A percentile compares a stretch with the other conserved stretches of the same genome.
Evolutionary conservation across 1,140 invertebrate species (phyloP).

Genomic region (Neocloeon triangulifer): DNA sequence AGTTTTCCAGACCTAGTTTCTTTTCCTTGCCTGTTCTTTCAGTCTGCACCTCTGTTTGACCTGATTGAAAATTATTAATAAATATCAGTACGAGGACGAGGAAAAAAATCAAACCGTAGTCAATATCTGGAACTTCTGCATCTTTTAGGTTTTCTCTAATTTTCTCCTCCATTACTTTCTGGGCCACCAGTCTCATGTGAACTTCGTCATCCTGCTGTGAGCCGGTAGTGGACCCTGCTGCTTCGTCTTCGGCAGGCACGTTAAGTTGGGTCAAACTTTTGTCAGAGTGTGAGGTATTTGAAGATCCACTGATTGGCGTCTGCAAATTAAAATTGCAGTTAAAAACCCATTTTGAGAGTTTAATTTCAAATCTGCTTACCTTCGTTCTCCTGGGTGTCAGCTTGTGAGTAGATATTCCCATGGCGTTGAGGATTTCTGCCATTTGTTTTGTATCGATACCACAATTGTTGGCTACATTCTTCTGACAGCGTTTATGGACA

Average conservation of each 20-base stretch:
- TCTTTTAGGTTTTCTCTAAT: constrained; percentile 12
- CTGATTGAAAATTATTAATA: no score
- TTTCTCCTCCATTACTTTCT: constrained; percentile 16
- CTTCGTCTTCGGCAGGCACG: constrained; percentile 6
- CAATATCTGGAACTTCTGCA: constrained; percentile 2
- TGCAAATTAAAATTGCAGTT: not conserved
- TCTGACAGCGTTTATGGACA: constrained; percentile 96
- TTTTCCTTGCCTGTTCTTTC: constrained; percentile 17
- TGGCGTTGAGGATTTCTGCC: constrained; percentile 71
- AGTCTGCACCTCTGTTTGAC: not conserved
- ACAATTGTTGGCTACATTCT: constrained; percentile 98
- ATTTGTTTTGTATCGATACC: constrained; percentile 94
- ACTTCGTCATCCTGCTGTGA: constrained; percentile 13
- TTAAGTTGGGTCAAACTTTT: no score
- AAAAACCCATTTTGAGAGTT: not conserved
- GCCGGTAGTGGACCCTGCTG: constrained; percentile 7
- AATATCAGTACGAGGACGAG: no score
- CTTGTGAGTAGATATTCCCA: constrained; percentile 85
- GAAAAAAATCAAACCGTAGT: no score
- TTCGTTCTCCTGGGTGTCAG: constrained; percentile 44
- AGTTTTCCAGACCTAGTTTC: constrained; percentile 63
- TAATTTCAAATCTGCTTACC: constrained; percentile 13
- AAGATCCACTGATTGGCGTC: constrained; percentile 2
- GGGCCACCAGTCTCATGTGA: constrained; percentile 14
- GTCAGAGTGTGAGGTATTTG: no score